phyloP scores from a whole-genome alignment of 2,113 vertebrate genomes.

The Poeciliopsis turrubarensis region DNA sequence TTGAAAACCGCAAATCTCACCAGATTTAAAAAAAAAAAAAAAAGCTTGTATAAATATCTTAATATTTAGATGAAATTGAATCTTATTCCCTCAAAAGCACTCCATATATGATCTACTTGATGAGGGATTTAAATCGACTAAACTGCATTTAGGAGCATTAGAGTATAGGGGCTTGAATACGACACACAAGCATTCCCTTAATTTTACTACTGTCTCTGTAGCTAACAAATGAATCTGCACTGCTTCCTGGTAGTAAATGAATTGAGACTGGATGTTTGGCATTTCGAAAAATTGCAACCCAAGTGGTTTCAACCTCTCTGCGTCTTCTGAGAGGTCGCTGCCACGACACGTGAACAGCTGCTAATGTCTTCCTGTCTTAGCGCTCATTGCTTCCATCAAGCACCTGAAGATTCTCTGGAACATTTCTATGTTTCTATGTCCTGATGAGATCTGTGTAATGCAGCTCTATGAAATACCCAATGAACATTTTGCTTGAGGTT shows the following conservation, averaged over 20 bases:
- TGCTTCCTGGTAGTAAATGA: not conserved
- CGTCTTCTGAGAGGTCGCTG: not conserved
- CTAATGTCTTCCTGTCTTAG: slow-evolving; percentile 9
- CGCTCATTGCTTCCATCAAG: not conserved
- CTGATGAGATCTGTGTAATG: slow-evolving; percentile 18
- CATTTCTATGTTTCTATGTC: slow-evolving; percentile 10
- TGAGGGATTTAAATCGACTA: not conserved
- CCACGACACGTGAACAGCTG: not conserved
- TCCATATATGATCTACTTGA: not conserved
- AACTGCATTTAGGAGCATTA: not conserved
- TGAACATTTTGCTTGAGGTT: slow-evolving; percentile 1
- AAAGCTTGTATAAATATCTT: not conserved
- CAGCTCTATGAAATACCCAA: not conserved
- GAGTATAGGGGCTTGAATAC: not conserved
- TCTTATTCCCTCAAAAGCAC: not conserved
- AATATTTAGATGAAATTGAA: not conserved
- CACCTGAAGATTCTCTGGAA: not conserved
- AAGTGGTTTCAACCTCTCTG: not conserved
- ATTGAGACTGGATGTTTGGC: not conserved
- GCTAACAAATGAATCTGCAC: not conserved
- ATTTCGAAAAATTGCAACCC: not conserved
- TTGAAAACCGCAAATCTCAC: not conserved
- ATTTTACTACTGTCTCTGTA: not conserved
- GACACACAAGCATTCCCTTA: not conserved
- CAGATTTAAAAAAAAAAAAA: not conserved